Conservation (phyloP, 2,888 invertebrate species). For the Apotomis capreana region DNA sequence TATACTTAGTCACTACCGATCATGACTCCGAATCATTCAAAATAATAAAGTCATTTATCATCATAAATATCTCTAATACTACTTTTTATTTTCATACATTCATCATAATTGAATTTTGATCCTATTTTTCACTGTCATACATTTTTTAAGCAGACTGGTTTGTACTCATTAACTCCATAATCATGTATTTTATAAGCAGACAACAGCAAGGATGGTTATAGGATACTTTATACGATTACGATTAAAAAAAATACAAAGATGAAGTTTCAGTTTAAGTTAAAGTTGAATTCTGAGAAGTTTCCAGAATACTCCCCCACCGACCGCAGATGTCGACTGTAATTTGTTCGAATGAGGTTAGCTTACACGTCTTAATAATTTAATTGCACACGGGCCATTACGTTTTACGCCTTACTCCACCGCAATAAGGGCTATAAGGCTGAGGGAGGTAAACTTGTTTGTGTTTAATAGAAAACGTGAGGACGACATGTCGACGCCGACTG, state of each 20-base stretch:
- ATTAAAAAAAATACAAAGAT: too few species aligned
- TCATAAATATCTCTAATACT: too few species aligned
- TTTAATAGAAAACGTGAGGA: slow-evolving; percentile 68
- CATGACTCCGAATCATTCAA: too few species aligned
- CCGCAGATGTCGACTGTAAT: slow-evolving; percentile 68
- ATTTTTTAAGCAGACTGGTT: too few species aligned
- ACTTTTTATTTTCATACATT: too few species aligned
- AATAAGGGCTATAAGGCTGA: slow-evolving; percentile 45
- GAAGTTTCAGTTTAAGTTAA: not conserved
- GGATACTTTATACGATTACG: too few species aligned
- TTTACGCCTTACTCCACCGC: slow-evolving; percentile 47
- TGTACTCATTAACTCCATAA: too few species aligned
- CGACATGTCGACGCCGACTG: slow-evolving; percentile 52
- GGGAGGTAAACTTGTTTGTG: slow-evolving; percentile 53
- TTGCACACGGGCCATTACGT: slow-evolving; percentile 42
- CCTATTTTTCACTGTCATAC: too few species aligned
- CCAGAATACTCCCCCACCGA: slow-evolving; percentile 57
- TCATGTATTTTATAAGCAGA: too few species aligned
- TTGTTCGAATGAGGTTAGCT: slow-evolving; percentile 66
- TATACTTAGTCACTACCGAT: too few species aligned
- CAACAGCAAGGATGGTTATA: slow-evolving; percentile 22
- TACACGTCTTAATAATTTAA: slow-evolving; percentile 61
- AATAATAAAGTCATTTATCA: too few species aligned
- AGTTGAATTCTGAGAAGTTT: slow-evolving; percentile 27
- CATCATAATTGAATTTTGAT: too few species aligned